Conservation (phyloP, 2,888 invertebrate species). For the Tenthredo notha region DNA sequence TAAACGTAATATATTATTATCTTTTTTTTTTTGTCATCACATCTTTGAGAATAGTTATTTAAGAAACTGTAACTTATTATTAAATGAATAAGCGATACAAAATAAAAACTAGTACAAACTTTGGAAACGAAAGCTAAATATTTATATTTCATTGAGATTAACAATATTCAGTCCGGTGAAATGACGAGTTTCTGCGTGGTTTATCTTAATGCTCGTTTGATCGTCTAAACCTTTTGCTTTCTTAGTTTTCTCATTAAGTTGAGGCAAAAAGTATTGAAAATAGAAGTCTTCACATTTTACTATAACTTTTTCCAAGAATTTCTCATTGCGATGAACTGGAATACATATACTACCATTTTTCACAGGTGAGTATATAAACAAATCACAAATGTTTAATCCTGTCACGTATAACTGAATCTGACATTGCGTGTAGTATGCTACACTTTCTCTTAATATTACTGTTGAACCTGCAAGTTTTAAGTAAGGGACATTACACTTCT, state of each 20-base stretch:
- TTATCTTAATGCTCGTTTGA: background rate
- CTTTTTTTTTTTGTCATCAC: too few relatives aligned
- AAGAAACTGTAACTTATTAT: background rate
- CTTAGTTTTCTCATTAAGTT: background rate
- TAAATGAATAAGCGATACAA: background rate
- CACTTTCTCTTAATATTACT: background rate
- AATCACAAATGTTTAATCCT: constrained; percentile 57
- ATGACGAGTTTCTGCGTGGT: background rate
- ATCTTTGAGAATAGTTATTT: too few relatives aligned
- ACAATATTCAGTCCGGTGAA: constrained; percentile 8
- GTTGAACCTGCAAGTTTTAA: constrained; percentile 33
- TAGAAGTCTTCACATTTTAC: constrained; percentile 54
- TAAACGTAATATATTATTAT: too few relatives aligned
- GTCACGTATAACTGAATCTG: constrained; percentile 56
- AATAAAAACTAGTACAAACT: background rate
- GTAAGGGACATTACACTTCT: constrained; percentile 55
- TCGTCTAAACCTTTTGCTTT: background rate
- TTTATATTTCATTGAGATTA: background rate
- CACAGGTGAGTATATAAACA: too few relatives aligned
- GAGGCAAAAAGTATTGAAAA: constrained; percentile 51
- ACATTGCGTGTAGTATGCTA: constrained; percentile 2
- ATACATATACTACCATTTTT: too few relatives aligned
- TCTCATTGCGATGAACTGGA: constrained; percentile 51
- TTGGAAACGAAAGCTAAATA: background rate
- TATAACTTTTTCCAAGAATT: constrained; percentile 52